phyloP scores from a whole-genome alignment of 2,888 invertebrate species.

The Apodemia zela region DNA sequence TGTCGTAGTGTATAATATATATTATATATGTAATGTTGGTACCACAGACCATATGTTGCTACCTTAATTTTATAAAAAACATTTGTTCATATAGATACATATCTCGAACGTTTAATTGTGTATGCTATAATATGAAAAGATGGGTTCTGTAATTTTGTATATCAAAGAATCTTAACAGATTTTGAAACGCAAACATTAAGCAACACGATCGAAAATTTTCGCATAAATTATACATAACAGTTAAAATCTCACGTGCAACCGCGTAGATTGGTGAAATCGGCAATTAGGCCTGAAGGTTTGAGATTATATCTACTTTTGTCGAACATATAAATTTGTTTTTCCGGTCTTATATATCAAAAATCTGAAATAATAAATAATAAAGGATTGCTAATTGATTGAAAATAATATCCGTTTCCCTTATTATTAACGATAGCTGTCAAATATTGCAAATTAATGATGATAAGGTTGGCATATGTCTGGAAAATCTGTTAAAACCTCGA shows the following conservation, averaged over 20 bases:
- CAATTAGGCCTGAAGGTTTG: slow-evolving; percentile 22
- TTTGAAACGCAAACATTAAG: slow-evolving; percentile 14
- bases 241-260: slow-evolving; percentile 28
- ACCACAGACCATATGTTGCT: too few species aligned
- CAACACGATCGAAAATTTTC: not conserved
- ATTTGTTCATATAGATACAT: too few species aligned
- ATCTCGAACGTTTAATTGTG: too few species aligned
- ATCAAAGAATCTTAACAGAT: slow-evolving; percentile 3
- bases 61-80: too few species aligned
- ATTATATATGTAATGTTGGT: too few species aligned
- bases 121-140: not conserved
- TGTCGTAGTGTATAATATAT: too few species aligned
- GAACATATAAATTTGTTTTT: slow-evolving; percentile 14
- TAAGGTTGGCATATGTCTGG: too few species aligned
- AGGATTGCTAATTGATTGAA: not conserved
- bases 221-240: slow-evolving; percentile 11
- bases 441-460: too few species aligned
- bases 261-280: slow-evolving; percentile 35
- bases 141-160: not conserved
- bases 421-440: not conserved
- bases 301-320: slow-evolving; percentile 16
- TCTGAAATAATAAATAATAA: slow-evolving; percentile 12
- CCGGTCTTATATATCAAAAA: slow-evolving; percentile 16
- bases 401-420: not conserved
- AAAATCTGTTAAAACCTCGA: too few species aligned